phyloP scores from a whole-genome alignment of 2,113 vertebrate genomes.

The Spea multiplicata region DNA sequence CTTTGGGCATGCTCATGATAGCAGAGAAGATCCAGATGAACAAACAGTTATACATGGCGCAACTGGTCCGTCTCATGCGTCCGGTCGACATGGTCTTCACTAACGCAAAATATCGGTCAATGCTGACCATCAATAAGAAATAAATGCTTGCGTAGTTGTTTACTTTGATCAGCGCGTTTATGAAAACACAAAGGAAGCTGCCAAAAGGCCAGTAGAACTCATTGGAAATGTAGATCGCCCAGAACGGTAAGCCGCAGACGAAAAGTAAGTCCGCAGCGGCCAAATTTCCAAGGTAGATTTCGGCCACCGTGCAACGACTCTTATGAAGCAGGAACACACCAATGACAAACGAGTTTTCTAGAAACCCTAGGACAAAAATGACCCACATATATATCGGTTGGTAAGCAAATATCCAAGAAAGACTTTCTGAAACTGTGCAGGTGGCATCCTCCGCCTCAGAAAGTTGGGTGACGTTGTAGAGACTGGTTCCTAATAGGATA shows the following conservation, averaged over 20 bases:
- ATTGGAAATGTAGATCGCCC: slow-evolving; percentile 78
- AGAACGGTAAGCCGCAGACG: slow-evolving; percentile 83
- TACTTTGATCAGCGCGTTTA: slow-evolving; percentile 73
- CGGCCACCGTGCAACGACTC: slow-evolving; percentile 82
- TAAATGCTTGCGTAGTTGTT: slow-evolving; percentile 86
- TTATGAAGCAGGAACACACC: slow-evolving; percentile 81
- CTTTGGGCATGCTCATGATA: slow-evolving; percentile 70
- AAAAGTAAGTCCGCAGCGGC: slow-evolving; percentile 83
- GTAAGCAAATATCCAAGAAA: slow-evolving; percentile 65
- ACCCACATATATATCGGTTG: slow-evolving; percentile 79
- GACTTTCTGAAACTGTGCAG: slow-evolving; percentile 48
- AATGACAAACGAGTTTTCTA: slow-evolving; percentile 86
- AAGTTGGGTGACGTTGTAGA: not conserved
- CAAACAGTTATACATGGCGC: slow-evolving; percentile 80
- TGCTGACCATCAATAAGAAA: slow-evolving; percentile 84
- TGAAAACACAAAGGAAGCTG: slow-evolving; percentile 72
- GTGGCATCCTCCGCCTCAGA: not conserved
- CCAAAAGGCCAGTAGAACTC: slow-evolving; percentile 85
- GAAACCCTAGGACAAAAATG: slow-evolving; percentile 71
- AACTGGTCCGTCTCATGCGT: slow-evolving; percentile 71
- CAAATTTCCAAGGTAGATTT: slow-evolving; percentile 89
- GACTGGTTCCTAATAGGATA: not conserved
- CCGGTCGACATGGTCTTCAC: slow-evolving; percentile 86
- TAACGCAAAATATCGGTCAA: slow-evolving; percentile 88
- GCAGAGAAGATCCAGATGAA: slow-evolving; percentile 77